Conservation (phyloP, 2,113 vertebrate genomes). For the Mionectes macconnelli region DNA sequence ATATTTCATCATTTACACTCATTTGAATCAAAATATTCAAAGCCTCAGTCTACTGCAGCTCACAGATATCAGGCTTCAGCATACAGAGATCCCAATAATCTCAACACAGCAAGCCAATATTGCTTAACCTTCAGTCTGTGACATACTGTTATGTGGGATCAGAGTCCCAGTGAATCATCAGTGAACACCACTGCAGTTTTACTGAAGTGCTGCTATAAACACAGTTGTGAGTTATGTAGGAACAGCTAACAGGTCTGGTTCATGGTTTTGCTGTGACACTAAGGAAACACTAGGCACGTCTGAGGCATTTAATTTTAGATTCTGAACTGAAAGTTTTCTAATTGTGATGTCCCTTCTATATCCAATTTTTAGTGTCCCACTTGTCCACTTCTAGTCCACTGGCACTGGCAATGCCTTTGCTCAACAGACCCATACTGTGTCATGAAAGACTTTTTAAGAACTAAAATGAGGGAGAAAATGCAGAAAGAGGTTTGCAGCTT, state of each 20-base stretch:
- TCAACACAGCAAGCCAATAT: neutral
- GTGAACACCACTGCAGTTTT: neutral
- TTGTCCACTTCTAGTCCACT: neutral
- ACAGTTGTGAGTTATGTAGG: neutral
- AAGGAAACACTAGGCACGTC: neutral
- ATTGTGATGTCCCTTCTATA: neutral
- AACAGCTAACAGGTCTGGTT: neutral
- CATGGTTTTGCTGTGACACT: neutral
- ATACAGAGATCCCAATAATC: neutral
- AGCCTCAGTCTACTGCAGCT: neutral
- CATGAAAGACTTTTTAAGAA: neutral
- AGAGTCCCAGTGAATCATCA: neutral
- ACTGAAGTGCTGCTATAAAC: neutral
- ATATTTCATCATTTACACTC: neutral
- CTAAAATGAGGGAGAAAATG: neutral
- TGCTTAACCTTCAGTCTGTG: neutral
- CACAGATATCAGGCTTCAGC: neutral
- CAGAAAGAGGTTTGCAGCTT: neutral
- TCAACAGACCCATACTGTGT: neutral
- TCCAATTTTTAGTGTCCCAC: neutral
- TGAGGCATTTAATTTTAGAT: neutral
- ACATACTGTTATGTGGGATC: neutral
- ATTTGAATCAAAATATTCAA: neutral
- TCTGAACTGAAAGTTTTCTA: neutral
- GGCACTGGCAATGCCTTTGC: neutral